Evolutionary conservation across 2,113 vertebrate genomes (phyloP).

Genomic region (Microcebus griseorufus): DNA sequence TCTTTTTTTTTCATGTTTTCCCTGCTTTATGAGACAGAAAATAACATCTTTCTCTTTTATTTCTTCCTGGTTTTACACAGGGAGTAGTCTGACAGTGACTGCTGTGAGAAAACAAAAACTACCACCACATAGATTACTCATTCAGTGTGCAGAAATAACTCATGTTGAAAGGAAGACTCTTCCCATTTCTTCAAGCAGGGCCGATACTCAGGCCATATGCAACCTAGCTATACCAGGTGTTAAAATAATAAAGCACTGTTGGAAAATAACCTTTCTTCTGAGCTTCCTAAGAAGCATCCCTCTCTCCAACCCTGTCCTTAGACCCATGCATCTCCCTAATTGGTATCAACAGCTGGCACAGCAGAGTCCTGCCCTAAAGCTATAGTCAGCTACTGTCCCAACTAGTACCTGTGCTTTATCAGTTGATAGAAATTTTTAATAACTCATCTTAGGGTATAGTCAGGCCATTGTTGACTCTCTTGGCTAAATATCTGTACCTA

Average conservation of each 20-base stretch:
- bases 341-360: neutral
- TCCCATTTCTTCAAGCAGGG: neutral
- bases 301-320: neutral
- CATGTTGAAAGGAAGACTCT: neutral
- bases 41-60: neutral
- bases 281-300: neutral
- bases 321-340: neutral
- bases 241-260: neutral
- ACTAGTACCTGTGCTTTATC: neutral
- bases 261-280: neutral
- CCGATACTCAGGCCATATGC: neutral
- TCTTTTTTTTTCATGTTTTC: neutral
- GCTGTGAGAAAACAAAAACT: neutral
- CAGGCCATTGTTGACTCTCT: neutral
- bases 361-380: neutral
- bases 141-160: neutral
- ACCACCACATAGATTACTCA: neutral
- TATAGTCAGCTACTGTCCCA: neutral
- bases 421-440: neutral
- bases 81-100: neutral
- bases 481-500: neutral
- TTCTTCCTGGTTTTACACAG: slow-evolving; percentile 12
- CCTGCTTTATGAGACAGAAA: neutral
- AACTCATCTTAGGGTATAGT: neutral
- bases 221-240: neutral